These are phyloP conservation scores for Digitonthophagus gazella DNA, from an alignment of 2,888 invertebrate species.

Conservation along the genomic window DNA sequence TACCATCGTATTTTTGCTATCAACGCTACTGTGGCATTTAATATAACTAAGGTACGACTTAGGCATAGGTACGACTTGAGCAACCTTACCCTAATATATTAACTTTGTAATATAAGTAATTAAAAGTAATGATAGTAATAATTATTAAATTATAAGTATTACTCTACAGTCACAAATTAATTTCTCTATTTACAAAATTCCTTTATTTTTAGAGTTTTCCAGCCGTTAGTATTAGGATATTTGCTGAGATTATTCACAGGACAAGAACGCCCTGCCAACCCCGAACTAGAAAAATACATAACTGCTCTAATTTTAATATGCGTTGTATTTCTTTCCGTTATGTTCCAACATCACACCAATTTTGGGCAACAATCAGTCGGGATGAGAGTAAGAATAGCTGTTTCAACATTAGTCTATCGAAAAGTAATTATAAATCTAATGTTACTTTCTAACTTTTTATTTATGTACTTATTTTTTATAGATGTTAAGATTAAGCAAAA, in stretches of 20 bases:
- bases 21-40: too few relatives aligned
- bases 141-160: too few relatives aligned
- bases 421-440: slow-evolving; percentile 59
- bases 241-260: slow-evolving; percentile 59
- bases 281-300: slow-evolving; percentile 30
- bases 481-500: slow-evolving; percentile 63
- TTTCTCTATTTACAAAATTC: neutral
- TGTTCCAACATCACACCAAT: slow-evolving; percentile 60
- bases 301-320: slow-evolving; percentile 31
- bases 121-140: too few relatives aligned
- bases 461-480: slow-evolving; percentile 35
- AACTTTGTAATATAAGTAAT: too few relatives aligned
- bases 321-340: slow-evolving; percentile 28
- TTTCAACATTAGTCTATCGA: slow-evolving; percentile 71
- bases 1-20: too few relatives aligned
- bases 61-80: too few relatives aligned
- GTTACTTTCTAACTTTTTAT: neutral
- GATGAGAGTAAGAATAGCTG: slow-evolving; percentile 70
- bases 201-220: slow-evolving; percentile 64
- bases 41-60: too few relatives aligned
- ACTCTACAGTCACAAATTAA: too few relatives aligned
- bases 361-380: slow-evolving; percentile 62
- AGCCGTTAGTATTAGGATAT: slow-evolving; percentile 61
- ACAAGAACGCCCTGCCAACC: slow-evolving; percentile 11
- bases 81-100: too few relatives aligned